Evolutionary conservation across 2,888 invertebrate species (phyloP).

Genomic region (Ditylenchus weischeri): DNA sequence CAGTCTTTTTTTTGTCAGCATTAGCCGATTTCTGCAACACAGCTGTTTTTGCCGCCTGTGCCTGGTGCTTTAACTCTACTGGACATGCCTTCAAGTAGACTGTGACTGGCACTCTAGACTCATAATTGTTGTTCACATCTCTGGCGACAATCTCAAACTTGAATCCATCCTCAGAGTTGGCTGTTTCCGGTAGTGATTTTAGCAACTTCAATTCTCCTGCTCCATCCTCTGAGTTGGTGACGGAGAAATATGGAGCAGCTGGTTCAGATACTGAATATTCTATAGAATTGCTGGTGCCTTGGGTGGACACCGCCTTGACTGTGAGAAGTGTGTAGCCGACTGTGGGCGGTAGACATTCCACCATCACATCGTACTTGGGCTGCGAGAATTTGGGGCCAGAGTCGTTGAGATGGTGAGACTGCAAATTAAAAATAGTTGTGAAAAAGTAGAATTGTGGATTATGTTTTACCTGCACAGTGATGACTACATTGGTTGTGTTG

Average conservation of each 20-base stretch:
- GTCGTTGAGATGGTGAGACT: too few species aligned
- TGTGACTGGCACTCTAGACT: conserved; percentile 2
- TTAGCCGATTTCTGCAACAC: too few species aligned
- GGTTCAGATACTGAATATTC: not conserved
- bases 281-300: not conserved
- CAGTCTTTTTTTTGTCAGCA: too few species aligned
- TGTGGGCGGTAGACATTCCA: too few species aligned
- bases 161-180: not conserved
- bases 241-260: not conserved
- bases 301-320: not conserved
- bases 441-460: too few species aligned
- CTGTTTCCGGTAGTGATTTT: not conserved
- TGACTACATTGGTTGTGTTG: too few species aligned
- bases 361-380: too few species aligned
- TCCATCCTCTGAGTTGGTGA: not conserved
- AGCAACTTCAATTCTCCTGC: not conserved
- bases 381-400: too few species aligned
- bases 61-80: not conserved
- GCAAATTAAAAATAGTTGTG: too few species aligned
- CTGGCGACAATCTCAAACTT: not conserved
- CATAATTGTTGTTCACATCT: not conserved
- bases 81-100: conserved; percentile 7
- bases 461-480: too few species aligned
- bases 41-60: too few species aligned
- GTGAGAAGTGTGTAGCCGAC: not conserved